Evolutionary conservation across 2,797 vertebrate species (phyloP).

Genomic region (Smutsia gigantea): DNA sequence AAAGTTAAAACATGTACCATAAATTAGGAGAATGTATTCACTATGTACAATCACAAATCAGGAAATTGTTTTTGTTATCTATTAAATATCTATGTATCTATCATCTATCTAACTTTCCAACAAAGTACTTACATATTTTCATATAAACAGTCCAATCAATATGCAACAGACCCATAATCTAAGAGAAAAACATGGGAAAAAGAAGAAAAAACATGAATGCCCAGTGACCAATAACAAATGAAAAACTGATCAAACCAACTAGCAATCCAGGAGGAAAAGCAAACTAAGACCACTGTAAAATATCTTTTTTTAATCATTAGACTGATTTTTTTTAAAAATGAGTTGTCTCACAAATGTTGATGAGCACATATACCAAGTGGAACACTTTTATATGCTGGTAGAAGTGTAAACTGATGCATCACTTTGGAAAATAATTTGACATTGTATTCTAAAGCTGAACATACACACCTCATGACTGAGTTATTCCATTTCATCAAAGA

Average conservation of each 20-base stretch:
- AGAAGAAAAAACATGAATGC: background rate
- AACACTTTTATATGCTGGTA: background rate
- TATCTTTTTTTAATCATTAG: background rate
- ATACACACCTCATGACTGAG: background rate
- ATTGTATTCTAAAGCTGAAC: background rate
- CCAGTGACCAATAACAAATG: background rate
- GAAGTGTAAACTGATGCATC: background rate
- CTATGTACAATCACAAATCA: background rate
- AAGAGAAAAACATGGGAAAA: background rate
- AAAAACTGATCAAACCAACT: background rate
- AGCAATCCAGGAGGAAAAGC: background rate
- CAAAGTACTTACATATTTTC: background rate
- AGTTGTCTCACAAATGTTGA: background rate
- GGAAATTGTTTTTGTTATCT: background rate
- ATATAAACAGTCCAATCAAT: background rate
- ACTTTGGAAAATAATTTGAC: constrained; percentile 17
- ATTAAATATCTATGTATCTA: background rate
- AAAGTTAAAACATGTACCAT: background rate
- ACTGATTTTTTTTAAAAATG: background rate
- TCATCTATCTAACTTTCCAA: background rate
- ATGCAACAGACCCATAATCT: background rate
- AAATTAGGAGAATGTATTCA: background rate
- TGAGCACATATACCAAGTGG: background rate
- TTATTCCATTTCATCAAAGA: background rate
- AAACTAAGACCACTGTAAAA: background rate